Evolutionary conservation across 2,888 invertebrate genomes (phyloP).

Genomic region (Mimachlamys varia): DNA sequence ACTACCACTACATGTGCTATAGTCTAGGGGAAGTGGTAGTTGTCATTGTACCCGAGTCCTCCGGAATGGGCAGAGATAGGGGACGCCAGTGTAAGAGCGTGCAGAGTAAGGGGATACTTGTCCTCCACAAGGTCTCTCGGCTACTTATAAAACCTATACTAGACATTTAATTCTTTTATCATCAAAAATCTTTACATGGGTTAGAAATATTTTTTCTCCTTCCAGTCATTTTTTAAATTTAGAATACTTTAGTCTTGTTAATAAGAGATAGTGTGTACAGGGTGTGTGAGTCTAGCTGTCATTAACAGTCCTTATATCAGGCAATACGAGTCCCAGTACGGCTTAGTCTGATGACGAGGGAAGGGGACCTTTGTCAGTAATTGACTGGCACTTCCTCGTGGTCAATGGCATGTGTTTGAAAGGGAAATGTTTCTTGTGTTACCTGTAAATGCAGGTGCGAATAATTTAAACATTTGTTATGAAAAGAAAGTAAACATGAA

Average conservation of each 20-base stretch:
- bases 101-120: neutral
- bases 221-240: conserved; percentile 2
- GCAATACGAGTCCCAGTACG: conserved; percentile 24
- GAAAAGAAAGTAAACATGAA: conserved; percentile 28
- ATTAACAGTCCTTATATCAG: neutral
- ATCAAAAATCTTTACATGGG: neutral
- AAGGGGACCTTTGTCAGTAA: neutral
- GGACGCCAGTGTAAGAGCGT: neutral
- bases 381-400: neutral
- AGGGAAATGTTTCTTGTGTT: conserved; percentile 1
- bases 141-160: neutral
- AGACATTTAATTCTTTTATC: conserved; percentile 28
- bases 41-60: neutral
- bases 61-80: neutral
- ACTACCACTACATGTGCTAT: neutral
- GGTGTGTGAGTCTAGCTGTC: neutral
- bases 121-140: neutral
- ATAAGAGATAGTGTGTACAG: neutral
- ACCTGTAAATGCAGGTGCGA: neutral
- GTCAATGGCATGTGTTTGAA: neutral
- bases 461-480: conserved; percentile 28
- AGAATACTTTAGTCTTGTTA: neutral
- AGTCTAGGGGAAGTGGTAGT: neutral
- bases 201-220: neutral
- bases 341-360: neutral